Base-by-base conservation (phyloP, 2,113 vertebrate species). In the Carettochelys insculpta region DNA sequence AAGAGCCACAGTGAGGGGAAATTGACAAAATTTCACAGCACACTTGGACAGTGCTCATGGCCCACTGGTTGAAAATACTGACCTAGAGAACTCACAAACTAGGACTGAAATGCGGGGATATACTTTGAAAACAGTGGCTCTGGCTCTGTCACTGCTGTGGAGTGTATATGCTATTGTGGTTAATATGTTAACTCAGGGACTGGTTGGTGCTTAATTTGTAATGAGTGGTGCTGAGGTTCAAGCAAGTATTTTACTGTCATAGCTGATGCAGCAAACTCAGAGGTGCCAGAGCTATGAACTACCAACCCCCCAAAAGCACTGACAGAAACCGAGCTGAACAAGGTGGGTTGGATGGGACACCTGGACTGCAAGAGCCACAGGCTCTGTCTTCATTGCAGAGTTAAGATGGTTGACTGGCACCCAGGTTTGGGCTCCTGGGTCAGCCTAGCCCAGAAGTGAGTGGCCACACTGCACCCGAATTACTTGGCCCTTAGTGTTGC, bases 401-500 rank as follows among this genome's bases (percentile, higher is more conserved):
- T 27, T 5, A 27, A 41, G 61, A 22, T 4, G 19, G n/a, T 3
- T 14, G 24, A 75, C 11, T 27, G 58, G 6, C 6, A 38, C 61
- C 34, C 61, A 38, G 34, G 14, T 17, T 61, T 13, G 54, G 54
- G 54, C 27, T 29, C 54, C 53, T 11, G 10, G 14, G 58, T 79
- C 53, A 17, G 5, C 83, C 1, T 2, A 54, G 58, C 79, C 51
- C 80, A 34, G 19, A 12, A 75, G 3, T 48, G 24, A 41, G 41
- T 47, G 9, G 25, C 0, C 34, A 31, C 0, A 0, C 19, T 80
- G 86, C 38, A 22, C 19, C 38, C 8, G 9, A 38, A 9, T 68
- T 68, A 38, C n/a, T 22, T 34, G 9, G 61, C 19, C 17, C 17
- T n/a, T 17, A n/a, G 17, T 38, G 61, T 0, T 2, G 9, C 0